Evolutionary conservation across 2,888 invertebrate genomes (phyloP).

Genomic region (Linnaemya tessellans): DNA sequence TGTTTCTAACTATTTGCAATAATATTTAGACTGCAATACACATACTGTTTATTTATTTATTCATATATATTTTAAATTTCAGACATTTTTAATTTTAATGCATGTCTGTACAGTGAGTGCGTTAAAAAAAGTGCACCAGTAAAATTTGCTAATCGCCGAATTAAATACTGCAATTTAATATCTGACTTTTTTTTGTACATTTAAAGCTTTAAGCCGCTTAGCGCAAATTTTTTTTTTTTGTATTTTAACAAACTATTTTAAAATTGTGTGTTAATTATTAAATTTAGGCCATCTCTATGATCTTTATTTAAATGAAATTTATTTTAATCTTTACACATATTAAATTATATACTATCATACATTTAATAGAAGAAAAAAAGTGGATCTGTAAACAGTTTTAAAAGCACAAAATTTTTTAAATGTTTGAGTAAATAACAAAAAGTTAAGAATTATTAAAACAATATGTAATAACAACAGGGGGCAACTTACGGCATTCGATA

Average conservation of each 20-base stretch:
- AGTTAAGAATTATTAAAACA: too few relatives aligned
- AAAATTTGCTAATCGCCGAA: neutral
- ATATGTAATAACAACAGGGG: too few relatives aligned
- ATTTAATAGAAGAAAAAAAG: neutral
- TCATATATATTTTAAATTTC: too few relatives aligned
- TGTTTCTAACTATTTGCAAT: too few relatives aligned
- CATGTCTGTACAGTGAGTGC: too few relatives aligned
- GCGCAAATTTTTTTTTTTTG: neutral
- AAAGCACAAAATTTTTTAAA: too few relatives aligned
- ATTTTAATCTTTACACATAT: neutral
- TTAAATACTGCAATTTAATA: neutral
- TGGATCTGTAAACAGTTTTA: neutral
- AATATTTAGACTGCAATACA: too few relatives aligned
- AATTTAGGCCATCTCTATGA: neutral
- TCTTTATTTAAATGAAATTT: constrained; percentile 4
- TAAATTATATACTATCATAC: neutral
- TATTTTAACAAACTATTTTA: neutral
- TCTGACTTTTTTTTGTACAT: neutral
- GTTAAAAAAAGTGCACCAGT: neutral
- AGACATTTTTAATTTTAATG: too few relatives aligned
- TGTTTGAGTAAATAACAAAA: too few relatives aligned
- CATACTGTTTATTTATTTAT: too few relatives aligned
- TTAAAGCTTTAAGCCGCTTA: neutral
- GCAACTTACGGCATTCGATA: too few relatives aligned
- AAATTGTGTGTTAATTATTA: neutral